phyloP scores from a whole-genome alignment of 2,797 vertebrate species.

The Hemitrygon akajei region DNA sequence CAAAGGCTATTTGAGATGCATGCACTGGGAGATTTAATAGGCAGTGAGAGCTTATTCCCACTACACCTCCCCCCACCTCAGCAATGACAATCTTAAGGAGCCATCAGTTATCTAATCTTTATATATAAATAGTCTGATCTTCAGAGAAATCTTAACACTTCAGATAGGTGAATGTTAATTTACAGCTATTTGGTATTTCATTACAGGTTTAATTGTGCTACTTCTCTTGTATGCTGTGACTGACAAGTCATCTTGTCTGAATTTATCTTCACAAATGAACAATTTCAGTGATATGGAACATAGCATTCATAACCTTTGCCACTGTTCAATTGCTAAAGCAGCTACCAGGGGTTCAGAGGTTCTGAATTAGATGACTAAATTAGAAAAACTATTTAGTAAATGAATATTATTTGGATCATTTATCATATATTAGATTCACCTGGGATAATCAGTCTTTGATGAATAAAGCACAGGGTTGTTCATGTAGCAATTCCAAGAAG shows the following conservation, averaged over 20 bases:
- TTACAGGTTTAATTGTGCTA: not conserved
- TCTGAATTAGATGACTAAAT: constrained; percentile 16
- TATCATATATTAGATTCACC: constrained; percentile 21
- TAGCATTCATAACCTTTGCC: constrained; percentile 2
- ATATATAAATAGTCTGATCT: not conserved
- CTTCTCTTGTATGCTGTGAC: constrained; percentile 8
- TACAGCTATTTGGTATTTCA: constrained; percentile 19
- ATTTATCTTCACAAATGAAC: constrained; percentile 22
- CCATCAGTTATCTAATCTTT: not conserved
- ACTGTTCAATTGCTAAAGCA: not conserved
- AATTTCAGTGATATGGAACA: constrained; percentile 3
- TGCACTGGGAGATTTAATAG: too few species aligned
- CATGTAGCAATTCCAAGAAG: not conserved
- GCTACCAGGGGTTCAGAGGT: not conserved
- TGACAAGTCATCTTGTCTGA: constrained; percentile 4
- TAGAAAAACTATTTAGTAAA: constrained; percentile 14
- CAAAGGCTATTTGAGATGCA: too few species aligned
- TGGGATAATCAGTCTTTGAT: not conserved
- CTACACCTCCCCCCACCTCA: too few species aligned
- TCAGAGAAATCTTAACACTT: constrained; percentile 4
- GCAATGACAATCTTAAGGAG: not conserved
- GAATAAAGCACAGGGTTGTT: not conserved
- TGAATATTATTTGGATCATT: constrained; percentile 17
- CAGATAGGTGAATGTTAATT: not conserved
- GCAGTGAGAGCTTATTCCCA: too few species aligned